phyloP scores from a whole-genome alignment of 1,140 invertebrate genomes.

The Atopsyche davidsoni region DNA sequence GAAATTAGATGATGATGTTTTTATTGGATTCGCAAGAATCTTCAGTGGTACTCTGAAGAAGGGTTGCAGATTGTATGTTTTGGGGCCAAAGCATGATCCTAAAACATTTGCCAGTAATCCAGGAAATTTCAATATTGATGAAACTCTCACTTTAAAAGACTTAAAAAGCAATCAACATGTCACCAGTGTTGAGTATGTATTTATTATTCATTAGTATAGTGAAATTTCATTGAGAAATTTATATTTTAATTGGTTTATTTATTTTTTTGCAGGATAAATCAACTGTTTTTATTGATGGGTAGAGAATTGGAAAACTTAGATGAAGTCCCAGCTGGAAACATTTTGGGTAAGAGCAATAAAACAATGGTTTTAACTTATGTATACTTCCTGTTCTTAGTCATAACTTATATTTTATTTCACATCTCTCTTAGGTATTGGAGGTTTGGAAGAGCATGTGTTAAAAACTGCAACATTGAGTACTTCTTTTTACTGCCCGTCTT shows the following conservation, averaged over 20 bases:
- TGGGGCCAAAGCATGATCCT: conserved; percentile 89
- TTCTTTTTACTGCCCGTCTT: conserved; percentile 78
- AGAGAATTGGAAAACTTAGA: conserved; percentile 79
- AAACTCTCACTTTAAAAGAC: conserved; percentile 57
- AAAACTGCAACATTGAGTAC: conserved; percentile 90
- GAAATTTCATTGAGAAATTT: no score
- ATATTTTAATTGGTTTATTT: no score
- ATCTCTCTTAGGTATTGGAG: conserved; percentile 85
- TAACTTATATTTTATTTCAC: conserved; percentile 30
- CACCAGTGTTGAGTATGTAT: conserved; percentile 44
- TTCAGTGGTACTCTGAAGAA: conserved; percentile 81
- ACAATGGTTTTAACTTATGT: no score
- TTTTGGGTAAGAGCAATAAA: conserved; percentile 60
- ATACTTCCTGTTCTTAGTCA: no score
- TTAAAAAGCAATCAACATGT: conserved; percentile 56
- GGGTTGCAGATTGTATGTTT: conserved; percentile 75
- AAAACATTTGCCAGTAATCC: conserved; percentile 46
- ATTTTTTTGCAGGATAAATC: conserved; percentile 24
- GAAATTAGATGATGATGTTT: conserved; percentile 56
- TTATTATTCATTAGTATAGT: conserved; percentile 11
- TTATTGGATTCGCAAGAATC: conserved; percentile 90
- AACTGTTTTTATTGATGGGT: conserved; percentile 89
- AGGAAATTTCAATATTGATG: conserved; percentile 47
- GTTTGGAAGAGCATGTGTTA: conserved; percentile 77
- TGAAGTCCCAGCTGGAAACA: conserved; percentile 80